Conservation (phyloP, 2,113 vertebrate species). For the Trichomycterus rosablanca region DNA sequence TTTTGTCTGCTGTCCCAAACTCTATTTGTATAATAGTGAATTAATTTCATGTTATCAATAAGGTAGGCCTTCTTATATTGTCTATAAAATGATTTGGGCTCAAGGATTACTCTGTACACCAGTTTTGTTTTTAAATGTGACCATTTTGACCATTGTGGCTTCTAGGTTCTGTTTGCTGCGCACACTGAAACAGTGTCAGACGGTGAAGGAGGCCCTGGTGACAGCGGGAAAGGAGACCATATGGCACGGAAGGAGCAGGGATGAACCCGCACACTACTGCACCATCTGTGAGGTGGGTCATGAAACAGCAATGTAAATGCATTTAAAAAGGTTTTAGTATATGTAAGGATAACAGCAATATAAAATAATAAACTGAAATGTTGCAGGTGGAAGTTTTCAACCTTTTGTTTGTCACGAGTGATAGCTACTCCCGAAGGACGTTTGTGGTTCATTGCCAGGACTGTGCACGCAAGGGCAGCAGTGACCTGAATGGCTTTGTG, state of each 20-base stretch:
- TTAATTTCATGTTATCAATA: too few relatives aligned
- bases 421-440: constrained; percentile 89
- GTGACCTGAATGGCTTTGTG: constrained; percentile 90
- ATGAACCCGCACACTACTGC: constrained; percentile 96
- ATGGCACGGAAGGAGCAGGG: constrained; percentile 84
- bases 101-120: too few relatives aligned
- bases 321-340: not conserved
- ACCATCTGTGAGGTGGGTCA: constrained; percentile 89
- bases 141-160: not conserved
- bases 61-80: too few relatives aligned
- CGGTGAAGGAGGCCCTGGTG: constrained; percentile 85
- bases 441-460: constrained; percentile 94
- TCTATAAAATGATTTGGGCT: too few relatives aligned
- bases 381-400: constrained; percentile 95
- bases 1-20: too few relatives aligned
- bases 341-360: too few relatives aligned
- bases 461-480: constrained; percentile 90
- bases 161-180: constrained; percentile 92
- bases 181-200: constrained; percentile 94
- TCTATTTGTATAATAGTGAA: too few relatives aligned
- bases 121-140: too few relatives aligned
- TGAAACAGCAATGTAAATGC: not conserved
- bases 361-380: too few relatives aligned
- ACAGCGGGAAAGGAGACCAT: constrained; percentile 86
- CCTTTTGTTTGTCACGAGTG: constrained; percentile 92